Evolutionary conservation across 23 tunicate species (phyloP), one percentile per base, ranked within the genome.

Genomic region (Oikopleura vanhoeffeni): DNA sequence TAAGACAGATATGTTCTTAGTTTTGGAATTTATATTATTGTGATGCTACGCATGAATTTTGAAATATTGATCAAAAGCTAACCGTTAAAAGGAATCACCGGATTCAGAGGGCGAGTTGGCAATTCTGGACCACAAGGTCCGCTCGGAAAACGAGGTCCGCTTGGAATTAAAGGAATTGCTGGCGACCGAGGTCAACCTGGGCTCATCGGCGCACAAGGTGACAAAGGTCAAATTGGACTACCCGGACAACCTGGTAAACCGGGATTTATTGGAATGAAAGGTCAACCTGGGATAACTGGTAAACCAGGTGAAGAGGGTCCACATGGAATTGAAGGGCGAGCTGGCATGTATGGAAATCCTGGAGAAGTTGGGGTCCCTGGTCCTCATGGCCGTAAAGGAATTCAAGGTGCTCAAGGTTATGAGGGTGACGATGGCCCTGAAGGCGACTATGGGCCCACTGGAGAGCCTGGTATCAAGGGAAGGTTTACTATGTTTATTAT

Each of bases 111-210:
- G 57, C 89, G 89, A 41, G 83, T 89, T 58, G 98, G 98, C 33
- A 83, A 86, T 41, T 34, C 98, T 39, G 98, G 98, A 8, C 87
- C 76, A 32, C 89, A 91, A 40, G 98, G 98, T 39, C 38, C 28
- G 35, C 87, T 86, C 32, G 98, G 98, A 4, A 18, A 82, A 0
- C 85, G 90, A 3, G 98, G 98, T 40, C 91, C 88, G 28, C 86
- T 83, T 32, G 97, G 97, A 41, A 87, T 84, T 0, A 86, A 85
- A 0, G 97, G 97, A 84, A 90, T 88, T 2, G 87, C 91, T 76
- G 98, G 98, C 87, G 87, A 89, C 87, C 87, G 24, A 13, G 1
- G 0, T 49, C 64, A 13, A 8, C 64, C 64, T 8, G 64, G 64
- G 24, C 13, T 13, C 64, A 13, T 8, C 18, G 64, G 64, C 13